Evolutionary conservation across 1,140 invertebrate genomes (phyloP).

Genomic region (Condylostylus longicornis): DNA sequence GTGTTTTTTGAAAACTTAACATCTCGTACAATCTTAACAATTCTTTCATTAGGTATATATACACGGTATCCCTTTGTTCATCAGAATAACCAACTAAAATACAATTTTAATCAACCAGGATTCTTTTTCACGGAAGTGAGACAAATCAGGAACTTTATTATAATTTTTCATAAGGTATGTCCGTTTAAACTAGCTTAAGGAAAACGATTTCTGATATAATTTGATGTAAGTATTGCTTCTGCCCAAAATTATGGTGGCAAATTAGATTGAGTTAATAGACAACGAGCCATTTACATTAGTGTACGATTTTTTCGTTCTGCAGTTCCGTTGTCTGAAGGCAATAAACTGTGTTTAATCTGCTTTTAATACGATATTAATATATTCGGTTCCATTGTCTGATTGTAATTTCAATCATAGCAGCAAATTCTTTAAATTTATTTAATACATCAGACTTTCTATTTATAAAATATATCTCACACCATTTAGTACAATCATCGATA

Average conservation of each 20-base stretch:
- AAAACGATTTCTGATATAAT: not conserved
- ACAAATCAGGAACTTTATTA: not conserved
- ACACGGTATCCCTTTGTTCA: not conserved
- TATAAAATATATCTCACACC: too few species aligned
- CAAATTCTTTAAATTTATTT: too few species aligned
- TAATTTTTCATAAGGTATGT: not conserved
- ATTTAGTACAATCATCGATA: too few species aligned
- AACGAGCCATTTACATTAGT: slow-evolving; percentile 11
- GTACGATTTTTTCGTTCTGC: slow-evolving; percentile 18
- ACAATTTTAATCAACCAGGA: not conserved
- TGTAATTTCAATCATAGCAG: too few species aligned
- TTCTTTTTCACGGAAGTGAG: not conserved
- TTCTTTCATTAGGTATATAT: not conserved
- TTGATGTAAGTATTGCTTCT: not conserved
- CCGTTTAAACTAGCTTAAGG: not conserved
- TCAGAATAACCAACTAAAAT: not conserved
- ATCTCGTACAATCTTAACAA: not conserved
- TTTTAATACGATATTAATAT: slow-evolving; percentile 1
- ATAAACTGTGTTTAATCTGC: slow-evolving; percentile 1
- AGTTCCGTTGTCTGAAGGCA: slow-evolving; percentile 21
- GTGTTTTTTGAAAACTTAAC: not conserved
- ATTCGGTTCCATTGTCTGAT: too few species aligned
- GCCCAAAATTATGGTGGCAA: not conserved
- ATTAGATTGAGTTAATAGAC: not conserved
- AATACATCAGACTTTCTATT: too few species aligned